Evolutionary conservation across 2,797 vertebrate species (phyloP).

Genomic region (Betta splendens): DNA sequence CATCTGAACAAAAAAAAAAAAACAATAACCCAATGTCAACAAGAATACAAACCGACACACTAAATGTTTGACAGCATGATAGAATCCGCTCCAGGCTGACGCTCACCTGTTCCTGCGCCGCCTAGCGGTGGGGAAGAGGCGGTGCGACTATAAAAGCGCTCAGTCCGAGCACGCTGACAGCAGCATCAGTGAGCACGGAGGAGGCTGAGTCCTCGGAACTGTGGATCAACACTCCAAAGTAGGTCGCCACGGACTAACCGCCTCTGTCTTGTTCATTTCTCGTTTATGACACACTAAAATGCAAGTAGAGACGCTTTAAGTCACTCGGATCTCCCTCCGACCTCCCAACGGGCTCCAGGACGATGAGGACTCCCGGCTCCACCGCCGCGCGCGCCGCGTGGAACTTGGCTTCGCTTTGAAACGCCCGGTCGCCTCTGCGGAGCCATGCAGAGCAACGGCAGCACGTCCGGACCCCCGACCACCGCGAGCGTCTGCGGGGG

Average conservation of each 20-base stretch:
- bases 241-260: neutral
- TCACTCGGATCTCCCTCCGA: neutral
- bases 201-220: slow-evolving; percentile 11
- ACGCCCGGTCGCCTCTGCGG: neutral
- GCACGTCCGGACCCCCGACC: slow-evolving; percentile 31
- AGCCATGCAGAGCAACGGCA: slow-evolving; percentile 76
- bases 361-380: slow-evolving; percentile 20
- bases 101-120: slow-evolving; percentile 48
- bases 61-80: too few species aligned
- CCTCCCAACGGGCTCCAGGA: neutral
- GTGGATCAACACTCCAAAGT: neutral
- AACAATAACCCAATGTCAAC: too few species aligned
- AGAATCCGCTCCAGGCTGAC: too few species aligned
- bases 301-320: slow-evolving; percentile 2
- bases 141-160: slow-evolving; percentile 57
- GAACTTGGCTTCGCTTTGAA: neutral
- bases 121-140: slow-evolving; percentile 15
- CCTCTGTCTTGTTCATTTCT: neutral
- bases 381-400: neutral
- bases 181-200: slow-evolving; percentile 17
- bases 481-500: slow-evolving; percentile 63
- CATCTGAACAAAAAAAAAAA: slow-evolving; percentile 5
- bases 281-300: neutral
- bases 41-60: too few species aligned
- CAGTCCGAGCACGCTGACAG: slow-evolving; percentile 15